Conservation (phyloP, 2,888 invertebrate genomes). For the Lissocephala sabroskyi region DNA sequence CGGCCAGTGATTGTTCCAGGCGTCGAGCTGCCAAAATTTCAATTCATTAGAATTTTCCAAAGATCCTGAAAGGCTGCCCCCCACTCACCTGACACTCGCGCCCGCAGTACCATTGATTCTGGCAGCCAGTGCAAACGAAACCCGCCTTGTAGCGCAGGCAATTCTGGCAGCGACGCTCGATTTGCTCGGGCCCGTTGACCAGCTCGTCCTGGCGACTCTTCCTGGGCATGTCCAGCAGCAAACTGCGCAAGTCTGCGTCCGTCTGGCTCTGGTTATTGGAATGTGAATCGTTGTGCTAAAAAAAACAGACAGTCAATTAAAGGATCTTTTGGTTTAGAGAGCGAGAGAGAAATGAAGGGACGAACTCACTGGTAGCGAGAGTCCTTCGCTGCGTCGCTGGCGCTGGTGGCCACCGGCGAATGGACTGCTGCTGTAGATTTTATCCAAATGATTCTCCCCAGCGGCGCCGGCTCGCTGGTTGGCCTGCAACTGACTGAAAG, state of each 20-base stretch:
- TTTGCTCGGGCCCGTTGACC: conserved; percentile 27
- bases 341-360: neutral
- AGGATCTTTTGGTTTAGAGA: too few species aligned
- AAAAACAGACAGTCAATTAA: too few species aligned
- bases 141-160: conserved; percentile 86
- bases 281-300: conserved; percentile 29
- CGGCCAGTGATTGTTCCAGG: conserved; percentile 92
- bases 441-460: conserved; percentile 28
- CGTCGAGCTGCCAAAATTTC: conserved; percentile 79
- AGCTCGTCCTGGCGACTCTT: neutral
- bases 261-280: conserved; percentile 23
- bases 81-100: conserved; percentile 88
- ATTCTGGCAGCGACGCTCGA: conserved; percentile 79
- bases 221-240: neutral
- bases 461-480: neutral
- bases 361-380: neutral
- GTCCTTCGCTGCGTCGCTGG: conserved; percentile 6
- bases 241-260: neutral
- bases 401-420: conserved; percentile 7
- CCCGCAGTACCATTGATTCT: conserved; percentile 96
- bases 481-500: too few species aligned
- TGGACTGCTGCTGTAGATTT: conserved; percentile 42
- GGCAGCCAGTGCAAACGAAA: conserved; percentile 92
- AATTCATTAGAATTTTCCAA: neutral
- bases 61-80: neutral